These are phyloP conservation scores for Bombus turneri DNA, from an alignment of 1,140 invertebrate species.

Conservation along the genomic window DNA sequence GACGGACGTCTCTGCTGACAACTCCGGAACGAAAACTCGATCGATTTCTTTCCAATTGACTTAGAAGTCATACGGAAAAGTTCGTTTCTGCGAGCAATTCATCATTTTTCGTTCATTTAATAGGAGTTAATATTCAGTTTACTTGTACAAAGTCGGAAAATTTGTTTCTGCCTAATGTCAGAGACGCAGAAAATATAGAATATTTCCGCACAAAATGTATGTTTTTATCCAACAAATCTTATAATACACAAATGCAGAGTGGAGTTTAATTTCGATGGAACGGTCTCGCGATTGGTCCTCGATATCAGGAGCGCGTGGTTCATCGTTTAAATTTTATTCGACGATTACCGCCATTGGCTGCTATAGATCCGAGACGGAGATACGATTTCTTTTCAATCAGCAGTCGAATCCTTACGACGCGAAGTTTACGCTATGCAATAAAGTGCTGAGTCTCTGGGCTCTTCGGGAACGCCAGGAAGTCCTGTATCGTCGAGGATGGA, in stretches of 20 bases:
- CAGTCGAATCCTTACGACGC: slow-evolving; percentile 63
- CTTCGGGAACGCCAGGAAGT: slow-evolving; percentile 8
- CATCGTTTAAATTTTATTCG: slow-evolving; percentile 50
- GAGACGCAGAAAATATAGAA: no score
- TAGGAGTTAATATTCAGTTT: no score
- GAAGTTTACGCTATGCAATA: slow-evolving; percentile 71
- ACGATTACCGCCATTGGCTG: slow-evolving; percentile 53
- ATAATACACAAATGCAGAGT: not conserved
- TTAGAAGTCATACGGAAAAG: not conserved
- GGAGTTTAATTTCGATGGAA: not conserved
- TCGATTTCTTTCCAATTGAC: not conserved
- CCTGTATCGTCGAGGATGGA: slow-evolving; percentile 33
- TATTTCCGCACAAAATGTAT: no score
- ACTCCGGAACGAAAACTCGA: not conserved
- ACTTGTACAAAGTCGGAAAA: no score
- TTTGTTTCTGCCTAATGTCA: no score
- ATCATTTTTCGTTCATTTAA: no score
- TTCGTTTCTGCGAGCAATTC: not conserved
- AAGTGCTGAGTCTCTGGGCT: slow-evolving; percentile 51
- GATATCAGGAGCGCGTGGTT: not conserved
- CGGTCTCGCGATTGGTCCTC: not conserved
- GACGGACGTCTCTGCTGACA: not conserved
- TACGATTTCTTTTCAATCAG: slow-evolving; percentile 74
- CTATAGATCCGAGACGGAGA: slow-evolving; percentile 35
- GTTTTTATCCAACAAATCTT: no score